Evolutionary conservation across 2,888 invertebrate species (phyloP), one percentile per base, ranked within the genome.

Genomic region (Tetanocera ferruginea): DNA sequence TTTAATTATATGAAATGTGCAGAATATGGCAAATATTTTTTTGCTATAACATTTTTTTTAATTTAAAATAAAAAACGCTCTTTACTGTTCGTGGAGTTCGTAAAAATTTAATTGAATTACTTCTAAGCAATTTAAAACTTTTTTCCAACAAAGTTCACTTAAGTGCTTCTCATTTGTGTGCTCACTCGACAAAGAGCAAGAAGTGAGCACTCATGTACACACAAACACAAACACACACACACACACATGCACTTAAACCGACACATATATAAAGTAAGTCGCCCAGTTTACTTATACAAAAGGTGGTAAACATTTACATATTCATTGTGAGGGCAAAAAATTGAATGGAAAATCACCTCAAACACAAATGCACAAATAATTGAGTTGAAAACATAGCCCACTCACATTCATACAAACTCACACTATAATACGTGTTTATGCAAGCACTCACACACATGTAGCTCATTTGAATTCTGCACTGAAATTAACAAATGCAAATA

Each of bases 91-190:
- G 34, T 28, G 34, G 71, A 71, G 55, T 71, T 55, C 11, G 31
- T 71, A n/a, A 5, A 52, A 71, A 71, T 71, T 71, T 71, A 71
- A 71, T 71, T 52, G 55, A 71, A 71, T 71, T 71, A 55, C 51
- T 55, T 71, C 52, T 49, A 71, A 71, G 55, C 52, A 31, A n/a
- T 71, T 71, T 28, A 55, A 52, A 71, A 71, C 55, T 71, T 71
- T 52, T 34, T 64, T 64, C 64, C 28, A 31, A n/a, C 28, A 64
- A 71, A 71, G 69, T 55, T 52, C 55, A 5, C n/a, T 19, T 71
- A 71, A 71, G 71, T 55, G 55, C 55, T 55, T 71, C 31, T 55
- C 34, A 55, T 51, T 55, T 71, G 71, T 55, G 31, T 34, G 71
- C 19, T 51, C 25, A 31, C 14, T 25, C 17, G 62, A 62, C 25